Percentiles rank a stretch among this genome's conserved stretches.
Conservation (phyloP, 2,888 invertebrate species). For the Neoscelio sp. region DNA sequence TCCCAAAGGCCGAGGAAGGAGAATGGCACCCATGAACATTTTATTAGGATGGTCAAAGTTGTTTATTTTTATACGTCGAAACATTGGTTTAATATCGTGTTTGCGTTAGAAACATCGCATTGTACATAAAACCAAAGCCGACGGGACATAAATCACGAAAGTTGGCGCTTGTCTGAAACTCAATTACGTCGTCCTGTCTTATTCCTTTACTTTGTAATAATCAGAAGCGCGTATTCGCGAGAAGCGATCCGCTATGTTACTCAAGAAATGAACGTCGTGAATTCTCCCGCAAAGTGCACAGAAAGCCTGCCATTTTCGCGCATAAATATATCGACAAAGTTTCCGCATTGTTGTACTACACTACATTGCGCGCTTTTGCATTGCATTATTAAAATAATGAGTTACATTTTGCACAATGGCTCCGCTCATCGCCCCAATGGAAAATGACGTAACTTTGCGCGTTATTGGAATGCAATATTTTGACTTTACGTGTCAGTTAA, state of each 20-base stretch:
- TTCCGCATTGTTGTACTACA: slow-evolving; percentile 48
- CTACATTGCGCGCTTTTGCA: slow-evolving; percentile 41
- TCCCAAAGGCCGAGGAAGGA: too few species aligned
- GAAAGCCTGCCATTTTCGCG: slow-evolving; percentile 40
- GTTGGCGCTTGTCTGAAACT: slow-evolving; percentile 59
- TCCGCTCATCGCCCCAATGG: not conserved
- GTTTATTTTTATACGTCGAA: not conserved
- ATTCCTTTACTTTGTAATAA: slow-evolving; percentile 61
- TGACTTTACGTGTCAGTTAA: not conserved
- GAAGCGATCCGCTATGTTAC: slow-evolving; percentile 29
- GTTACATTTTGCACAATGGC: slow-evolving; percentile 39
- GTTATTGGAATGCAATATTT: slow-evolving; percentile 23
- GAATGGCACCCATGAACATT: too few species aligned
- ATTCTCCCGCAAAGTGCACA: slow-evolving; percentile 40
- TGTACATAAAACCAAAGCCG: slow-evolving; percentile 50
- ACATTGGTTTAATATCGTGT: slow-evolving; percentile 41
- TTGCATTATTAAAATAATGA: slow-evolving; percentile 62
- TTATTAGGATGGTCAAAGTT: not conserved
- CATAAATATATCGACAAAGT: slow-evolving; percentile 59
- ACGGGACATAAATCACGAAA: slow-evolving; percentile 60
- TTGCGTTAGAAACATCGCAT: slow-evolving; percentile 25
- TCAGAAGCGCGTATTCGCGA: slow-evolving; percentile 45
- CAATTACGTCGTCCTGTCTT: slow-evolving; percentile 60
- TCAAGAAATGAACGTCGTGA: slow-evolving; percentile 32
- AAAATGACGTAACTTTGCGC: slow-evolving; percentile 36